Evolutionary conservation across 1,140 invertebrate species (phyloP), one percentile per base, ranked within the genome.

Genomic region (Apocrypta bakeri): DNA sequence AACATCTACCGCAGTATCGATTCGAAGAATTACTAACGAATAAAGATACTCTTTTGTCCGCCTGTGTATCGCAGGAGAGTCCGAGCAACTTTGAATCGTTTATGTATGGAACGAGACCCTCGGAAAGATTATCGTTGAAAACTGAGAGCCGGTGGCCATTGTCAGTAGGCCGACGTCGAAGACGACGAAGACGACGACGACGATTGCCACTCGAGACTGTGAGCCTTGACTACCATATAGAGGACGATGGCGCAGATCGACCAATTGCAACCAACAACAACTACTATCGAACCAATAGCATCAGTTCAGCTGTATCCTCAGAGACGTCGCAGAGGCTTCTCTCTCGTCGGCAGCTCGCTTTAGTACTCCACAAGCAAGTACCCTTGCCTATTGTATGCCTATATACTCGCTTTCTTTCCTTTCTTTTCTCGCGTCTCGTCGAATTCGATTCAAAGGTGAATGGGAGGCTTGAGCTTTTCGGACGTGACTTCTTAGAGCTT

Each of bases 121-220:
- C n/a, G 48, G 17, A 12, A 17, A 48, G 12, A 14, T 8, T 48
- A 63, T 73, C 69, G 56, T 73, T 72, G 78, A 79, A 17, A 24
- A 66, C 64, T 21, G 77, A 3, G 14, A 27, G 37, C 37, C 12
- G 56, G 80, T 68, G 56, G n/a, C 63, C 27, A 76, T 69, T 76
- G 63, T 81, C 61, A 74, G 24, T 61, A 63, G n/a, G 42, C 31
- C 6, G 48, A 0, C 14, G 42, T 48, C 48, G 48, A n/a, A n/a
- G 48, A 56, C 48, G 48, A 56, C 21, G 66, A 72, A 42, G 48
- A 82, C 75, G 33, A 37, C 33, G 48, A 56, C 29, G 66, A 72
- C 74, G 48, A 82, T 77, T 77, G 74, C 40, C 81, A 77, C 73
- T 71, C 66, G 73, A 77, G 73, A 82, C 63, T 66, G 56, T 29